A percentile compares a stretch with the other conserved stretches of the same genome.
phyloP scores from a whole-genome alignment of 2,113 vertebrate species.

The Microtus richardsoni region DNA sequence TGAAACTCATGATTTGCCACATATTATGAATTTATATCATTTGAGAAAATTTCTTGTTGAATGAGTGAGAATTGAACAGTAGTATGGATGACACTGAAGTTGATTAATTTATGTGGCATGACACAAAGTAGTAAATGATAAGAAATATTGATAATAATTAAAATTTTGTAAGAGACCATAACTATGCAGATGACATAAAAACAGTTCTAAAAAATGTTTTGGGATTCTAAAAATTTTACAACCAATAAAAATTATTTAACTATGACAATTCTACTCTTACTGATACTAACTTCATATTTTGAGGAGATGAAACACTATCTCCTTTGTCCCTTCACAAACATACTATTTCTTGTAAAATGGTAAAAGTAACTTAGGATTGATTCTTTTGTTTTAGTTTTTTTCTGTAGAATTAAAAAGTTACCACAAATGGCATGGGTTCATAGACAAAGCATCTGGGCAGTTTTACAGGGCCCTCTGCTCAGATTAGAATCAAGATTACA shows the following conservation, averaged over 20 bases:
- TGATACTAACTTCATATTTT: background rate
- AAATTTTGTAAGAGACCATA: background rate
- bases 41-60: constrained; percentile 24
- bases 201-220: constrained; percentile 39
- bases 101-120: constrained; percentile 61
- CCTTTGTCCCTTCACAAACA: background rate
- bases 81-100: constrained; percentile 29
- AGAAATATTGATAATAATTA: constrained; percentile 49
- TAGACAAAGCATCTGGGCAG: background rate
- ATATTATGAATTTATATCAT: constrained; percentile 41
- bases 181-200: background rate
- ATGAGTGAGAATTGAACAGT: constrained; percentile 52
- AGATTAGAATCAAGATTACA: constrained; percentile 7
- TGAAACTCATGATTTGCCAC: constrained; percentile 37
- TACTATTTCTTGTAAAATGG: background rate
- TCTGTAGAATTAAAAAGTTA: background rate
- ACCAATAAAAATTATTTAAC: constrained; percentile 6
- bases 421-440: background rate
- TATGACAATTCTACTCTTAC: background rate
- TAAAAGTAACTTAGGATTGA: background rate
- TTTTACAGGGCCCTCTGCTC: constrained; percentile 14
- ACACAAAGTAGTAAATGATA: constrained; percentile 39
- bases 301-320: background rate
- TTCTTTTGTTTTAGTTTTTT: background rate
- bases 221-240: background rate